Percentiles rank a stretch among this genome's conserved stretches.
Conservation (phyloP, 2,797 vertebrate species). For the Neomorphus geoffroyi region DNA sequence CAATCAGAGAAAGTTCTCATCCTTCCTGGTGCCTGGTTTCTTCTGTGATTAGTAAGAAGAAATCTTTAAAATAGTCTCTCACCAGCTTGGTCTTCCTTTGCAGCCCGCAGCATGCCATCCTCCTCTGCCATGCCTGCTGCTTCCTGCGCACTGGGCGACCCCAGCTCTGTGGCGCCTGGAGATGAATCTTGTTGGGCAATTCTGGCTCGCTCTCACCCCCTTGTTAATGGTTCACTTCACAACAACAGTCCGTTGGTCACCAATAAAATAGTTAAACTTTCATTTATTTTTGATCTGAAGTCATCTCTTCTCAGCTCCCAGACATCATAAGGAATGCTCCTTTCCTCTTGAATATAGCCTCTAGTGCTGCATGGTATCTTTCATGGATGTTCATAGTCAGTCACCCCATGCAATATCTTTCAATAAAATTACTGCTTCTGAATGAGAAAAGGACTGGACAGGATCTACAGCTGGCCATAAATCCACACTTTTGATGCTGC, state of each 20-base stretch:
- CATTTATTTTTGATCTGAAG: constrained; percentile 12
- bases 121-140: constrained; percentile 21
- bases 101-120: not conserved
- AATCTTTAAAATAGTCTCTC: constrained; percentile 20
- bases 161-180: not conserved
- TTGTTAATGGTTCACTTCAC: constrained; percentile 61
- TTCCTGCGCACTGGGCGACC: not conserved
- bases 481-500: not conserved
- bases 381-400: not conserved
- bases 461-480: not conserved
- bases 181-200: not conserved
- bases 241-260: not conserved
- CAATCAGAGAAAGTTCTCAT: not conserved
- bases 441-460: not conserved
- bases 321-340: not conserved
- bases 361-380: not conserved
- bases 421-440: not conserved
- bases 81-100: constrained; percentile 26
- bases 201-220: not conserved
- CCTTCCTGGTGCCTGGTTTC: not conserved
- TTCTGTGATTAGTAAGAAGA: not conserved
- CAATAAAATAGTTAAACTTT: constrained; percentile 30
- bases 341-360: not conserved
- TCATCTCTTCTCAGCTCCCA: not conserved
- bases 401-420: not conserved